Evolutionary conservation across 2,113 vertebrate genomes (phyloP), one percentile per base, ranked within the genome.

Genomic region (Scytalopus superciliaris): DNA sequence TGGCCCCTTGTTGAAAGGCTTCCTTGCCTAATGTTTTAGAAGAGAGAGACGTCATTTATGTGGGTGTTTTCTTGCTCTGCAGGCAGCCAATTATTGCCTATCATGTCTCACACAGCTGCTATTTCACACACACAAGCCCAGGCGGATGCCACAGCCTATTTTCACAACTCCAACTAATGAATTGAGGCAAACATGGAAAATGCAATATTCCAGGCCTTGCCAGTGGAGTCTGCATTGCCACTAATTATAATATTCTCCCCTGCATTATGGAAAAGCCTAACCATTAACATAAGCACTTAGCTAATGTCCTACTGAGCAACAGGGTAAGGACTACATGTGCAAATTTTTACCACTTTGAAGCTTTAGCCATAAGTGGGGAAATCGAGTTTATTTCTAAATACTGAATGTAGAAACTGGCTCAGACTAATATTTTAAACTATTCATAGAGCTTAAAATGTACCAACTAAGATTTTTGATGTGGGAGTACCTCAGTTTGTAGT

Each of bases 1-100:
- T 60, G 67, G 79, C 33, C 50, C 33, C 70, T 67, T 72, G 24
- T 84, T 93, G 85, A 91, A 97, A 96, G 84, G 53, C 30, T 89
- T 88, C 76, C 44, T 84, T 73, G 90, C 77, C 64, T 90, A 84
- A 73, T 68, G 68, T 68, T 94, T 90, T 22, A 74, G 73, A 95
- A 77, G 86, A 60, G 67, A 85, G 89, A 78, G 67, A 94, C 53
- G 19, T 77, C 93, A 86, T 84, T 94, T 76, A 70, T 0, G 33
- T 79, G 88, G 89, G 73, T 92, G 96, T 95, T 96, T 92, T 94
- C 91, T 89, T 87, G 67, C 96, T 96, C 95, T 68, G 72, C 87
- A 89, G 91, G 95, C 89, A 94, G 87, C 95, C 95, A 94, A 94
- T 97, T 94, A 94, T 67, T 94, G 69, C 89, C 80, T 87, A 88